Conservation (phyloP, 2,797 vertebrate genomes). For the Micromesistius poutassou region DNA sequence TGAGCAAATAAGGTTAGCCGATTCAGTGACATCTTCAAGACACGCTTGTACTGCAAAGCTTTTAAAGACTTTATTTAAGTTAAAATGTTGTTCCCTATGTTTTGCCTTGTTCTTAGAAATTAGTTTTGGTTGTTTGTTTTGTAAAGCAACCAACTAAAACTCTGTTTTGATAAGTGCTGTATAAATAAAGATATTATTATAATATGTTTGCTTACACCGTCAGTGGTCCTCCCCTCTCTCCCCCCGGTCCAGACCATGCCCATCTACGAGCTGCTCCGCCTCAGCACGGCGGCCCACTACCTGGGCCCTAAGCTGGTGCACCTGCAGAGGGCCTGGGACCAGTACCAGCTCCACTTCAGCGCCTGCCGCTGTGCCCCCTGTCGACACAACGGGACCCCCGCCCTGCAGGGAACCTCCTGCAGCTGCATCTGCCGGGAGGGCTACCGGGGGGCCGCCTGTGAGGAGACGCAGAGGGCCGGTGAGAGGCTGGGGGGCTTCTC, state of each 20-base stretch:
- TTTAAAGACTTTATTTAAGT: no score
- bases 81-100: no score
- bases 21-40: no score
- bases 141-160: no score
- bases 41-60: no score
- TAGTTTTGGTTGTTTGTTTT: no score
- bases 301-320: slow-evolving; percentile 70
- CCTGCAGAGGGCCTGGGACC: slow-evolving; percentile 74
- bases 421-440: slow-evolving; percentile 76
- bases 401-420: slow-evolving; percentile 74
- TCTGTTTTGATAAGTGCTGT: no score
- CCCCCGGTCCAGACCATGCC: slow-evolving; percentile 74
- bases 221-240: not conserved
- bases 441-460: slow-evolving; percentile 69
- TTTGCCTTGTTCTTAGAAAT: no score
- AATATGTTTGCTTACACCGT: not conserved
- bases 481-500: not conserved
- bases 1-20: no score
- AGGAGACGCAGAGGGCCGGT: slow-evolving; percentile 41
- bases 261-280: slow-evolving; percentile 78
- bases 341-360: slow-evolving; percentile 80
- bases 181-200: no score
- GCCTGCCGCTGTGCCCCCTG: slow-evolving; percentile 84
- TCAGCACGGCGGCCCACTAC: slow-evolving; percentile 66
- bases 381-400: slow-evolving; percentile 76